Evolutionary conservation across 2,888 invertebrate genomes (phyloP).

Genomic region (Andrena dorsata): DNA sequence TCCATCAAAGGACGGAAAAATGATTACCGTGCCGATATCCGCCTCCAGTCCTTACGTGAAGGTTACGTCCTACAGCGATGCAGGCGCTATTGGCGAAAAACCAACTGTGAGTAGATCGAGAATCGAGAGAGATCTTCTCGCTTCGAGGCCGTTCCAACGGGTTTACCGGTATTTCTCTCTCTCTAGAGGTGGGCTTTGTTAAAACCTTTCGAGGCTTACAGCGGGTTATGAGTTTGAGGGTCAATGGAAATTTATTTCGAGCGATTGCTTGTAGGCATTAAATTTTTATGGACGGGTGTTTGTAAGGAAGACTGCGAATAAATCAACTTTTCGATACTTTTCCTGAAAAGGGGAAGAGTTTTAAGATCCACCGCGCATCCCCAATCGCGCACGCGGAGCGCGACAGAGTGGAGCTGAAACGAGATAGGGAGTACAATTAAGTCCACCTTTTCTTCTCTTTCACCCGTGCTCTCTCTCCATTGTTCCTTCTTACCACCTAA

Average conservation of each 20-base stretch:
- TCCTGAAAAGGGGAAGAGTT: too few species aligned
- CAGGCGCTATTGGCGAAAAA: conserved; percentile 79
- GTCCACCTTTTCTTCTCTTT: background rate
- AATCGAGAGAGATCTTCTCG: conserved; percentile 19
- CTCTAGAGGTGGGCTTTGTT: background rate
- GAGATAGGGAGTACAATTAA: background rate
- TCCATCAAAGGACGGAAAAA: conserved; percentile 58
- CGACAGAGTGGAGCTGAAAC: too few species aligned
- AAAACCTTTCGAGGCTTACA: too few species aligned
- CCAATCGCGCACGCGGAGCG: background rate
- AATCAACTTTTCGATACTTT: too few species aligned
- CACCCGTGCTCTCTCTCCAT: background rate
- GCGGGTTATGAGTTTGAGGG: too few species aligned
- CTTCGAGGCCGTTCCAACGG: conserved; percentile 15
- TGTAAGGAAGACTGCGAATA: too few species aligned
- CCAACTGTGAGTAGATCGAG: conserved; percentile 77
- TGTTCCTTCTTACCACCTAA: conserved; percentile 11
- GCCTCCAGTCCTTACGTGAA: conserved; percentile 81
- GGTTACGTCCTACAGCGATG: conserved; percentile 82
- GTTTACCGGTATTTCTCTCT: conserved; percentile 3
- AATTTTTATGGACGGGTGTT: too few species aligned
- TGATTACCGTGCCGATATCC: conserved; percentile 82
- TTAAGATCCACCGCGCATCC: background rate
- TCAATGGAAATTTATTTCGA: too few species aligned
- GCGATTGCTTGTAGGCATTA: too few species aligned